Evolutionary conservation across 2,797 vertebrate species (phyloP).

Genomic region (Microchirus variegatus): DNA sequence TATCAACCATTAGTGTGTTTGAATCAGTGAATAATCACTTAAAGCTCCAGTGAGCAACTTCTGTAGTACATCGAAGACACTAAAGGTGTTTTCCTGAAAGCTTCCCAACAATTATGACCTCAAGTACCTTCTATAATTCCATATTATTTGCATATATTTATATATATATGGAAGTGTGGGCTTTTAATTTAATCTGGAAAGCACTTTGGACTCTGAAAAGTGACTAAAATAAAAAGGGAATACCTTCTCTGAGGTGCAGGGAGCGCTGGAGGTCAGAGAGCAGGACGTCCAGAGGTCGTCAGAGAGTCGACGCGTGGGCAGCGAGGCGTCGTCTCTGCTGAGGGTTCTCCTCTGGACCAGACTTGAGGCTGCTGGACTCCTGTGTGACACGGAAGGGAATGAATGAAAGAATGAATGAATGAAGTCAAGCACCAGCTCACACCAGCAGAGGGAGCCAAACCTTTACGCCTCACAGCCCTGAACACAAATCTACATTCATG

Average conservation of each 20-base stretch:
- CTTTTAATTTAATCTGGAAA: no score
- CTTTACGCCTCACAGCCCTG: not conserved
- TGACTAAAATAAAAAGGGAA: not conserved
- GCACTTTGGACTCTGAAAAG: not conserved
- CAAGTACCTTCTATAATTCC: no score
- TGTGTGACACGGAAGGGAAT: constrained; percentile 64
- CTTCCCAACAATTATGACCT: no score
- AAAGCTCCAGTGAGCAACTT: no score
- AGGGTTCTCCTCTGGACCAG: constrained; percentile 70
- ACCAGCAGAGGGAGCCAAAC: not conserved
- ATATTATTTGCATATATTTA: no score
- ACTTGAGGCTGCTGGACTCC: constrained; percentile 62
- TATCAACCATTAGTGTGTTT: no score
- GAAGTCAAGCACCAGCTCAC: no score
- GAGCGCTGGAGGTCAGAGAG: constrained; percentile 73
- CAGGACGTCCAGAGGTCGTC: constrained; percentile 80
- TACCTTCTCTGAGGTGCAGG: constrained; percentile 84
- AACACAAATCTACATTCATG: not conserved
- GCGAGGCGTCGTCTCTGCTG: constrained; percentile 72
- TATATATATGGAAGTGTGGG: no score
- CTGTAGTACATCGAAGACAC: no score
- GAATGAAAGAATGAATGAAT: no score
- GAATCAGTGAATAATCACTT: no score
- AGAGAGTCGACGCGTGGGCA: constrained; percentile 63
- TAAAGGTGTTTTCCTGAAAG: no score